Base-by-base conservation (phyloP, 2,797 vertebrate genomes). In the Avahi laniger region DNA sequence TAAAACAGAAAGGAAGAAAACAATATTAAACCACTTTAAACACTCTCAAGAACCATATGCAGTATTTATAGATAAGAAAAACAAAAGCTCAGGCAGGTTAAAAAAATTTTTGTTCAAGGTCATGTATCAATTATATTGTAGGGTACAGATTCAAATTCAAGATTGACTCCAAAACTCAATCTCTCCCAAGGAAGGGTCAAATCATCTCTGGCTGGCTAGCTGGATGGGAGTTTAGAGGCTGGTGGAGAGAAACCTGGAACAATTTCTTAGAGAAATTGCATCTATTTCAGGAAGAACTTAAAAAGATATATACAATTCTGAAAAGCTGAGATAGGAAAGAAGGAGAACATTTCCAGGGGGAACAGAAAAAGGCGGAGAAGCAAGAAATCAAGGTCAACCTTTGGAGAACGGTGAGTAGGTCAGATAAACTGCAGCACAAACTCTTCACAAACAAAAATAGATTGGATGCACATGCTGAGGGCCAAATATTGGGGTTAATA, bases 101-200 rank as follows among this genome's bases (percentile, higher is more conserved):
- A 91, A 85, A 89, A 38, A 26, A 30, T 35, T 81, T 72, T 65
- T 81, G 50, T 93, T 89, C 52, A 72, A 93, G 28, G n/a, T 73
- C 59, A 96, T 18, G n/a, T 6, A 75, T 3, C 20, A 94, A 96
- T 41, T 24, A 75, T 46, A 82, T 12, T 15, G 18, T n/a, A 85
- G 18, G 5, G 28, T 48, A 95, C 4, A 95, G 41, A 93, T 38
- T 93, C 52, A 94, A 79, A 81, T 69, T 91, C 65, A 87, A 81
- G 59, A 90, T 22, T 73, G 61, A 80, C 52, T 91, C 93, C 52
- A 50, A 87, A 92, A 87, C 13, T 94, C 59, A 89, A 11, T 57
- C 76, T 96, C 52, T 90, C 72, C 35, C 50, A 76, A 91, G 65
- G 11, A 17, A 59, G 13, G 5, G 35, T 52, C 20, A 83, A 86